A percentile compares a stretch with the other conserved stretches of the same genome.
Evolutionary conservation across 1,140 invertebrate species (phyloP).

Genomic region (Cotesia vestalis): DNA sequence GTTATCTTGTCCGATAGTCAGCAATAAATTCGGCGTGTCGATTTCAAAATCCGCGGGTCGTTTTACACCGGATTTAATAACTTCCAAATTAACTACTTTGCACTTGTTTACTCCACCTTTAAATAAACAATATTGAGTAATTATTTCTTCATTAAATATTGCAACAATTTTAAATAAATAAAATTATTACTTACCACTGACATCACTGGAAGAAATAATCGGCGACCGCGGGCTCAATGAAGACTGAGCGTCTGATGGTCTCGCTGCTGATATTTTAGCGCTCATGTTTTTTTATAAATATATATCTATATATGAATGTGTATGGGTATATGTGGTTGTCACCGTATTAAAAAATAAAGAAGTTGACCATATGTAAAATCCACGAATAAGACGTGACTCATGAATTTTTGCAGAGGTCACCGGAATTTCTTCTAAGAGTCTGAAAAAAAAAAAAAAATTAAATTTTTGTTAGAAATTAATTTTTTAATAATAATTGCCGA

Average conservation of each 20-base stretch:
- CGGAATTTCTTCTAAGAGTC: too few relatives aligned
- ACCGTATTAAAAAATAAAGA: neutral
- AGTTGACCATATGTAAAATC: constrained; percentile 50
- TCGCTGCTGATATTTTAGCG: constrained; percentile 49
- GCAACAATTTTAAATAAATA: neutral
- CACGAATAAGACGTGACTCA: constrained; percentile 13
- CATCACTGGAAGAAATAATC: constrained; percentile 31
- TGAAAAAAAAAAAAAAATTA: too few relatives aligned
- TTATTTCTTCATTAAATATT: too few relatives aligned
- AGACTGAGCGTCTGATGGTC: constrained; percentile 46
- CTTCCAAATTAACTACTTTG: neutral
- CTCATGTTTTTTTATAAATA: constrained; percentile 47
- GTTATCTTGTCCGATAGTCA: neutral
- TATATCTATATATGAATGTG: constrained; percentile 6
- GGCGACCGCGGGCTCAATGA: constrained; percentile 44
- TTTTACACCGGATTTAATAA: neutral
- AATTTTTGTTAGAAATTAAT: too few relatives aligned
- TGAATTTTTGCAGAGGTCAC: too few relatives aligned
- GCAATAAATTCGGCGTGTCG: neutral
- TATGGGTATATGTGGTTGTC: neutral
- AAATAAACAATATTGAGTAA: neutral
- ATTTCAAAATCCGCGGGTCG: too few relatives aligned
- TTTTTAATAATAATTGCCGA: too few relatives aligned
- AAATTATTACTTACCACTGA: constrained; percentile 19
- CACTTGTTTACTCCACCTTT: neutral